phyloP scores from a whole-genome alignment of 2,797 vertebrate species.

The Arrhamphus sclerolepis region DNA sequence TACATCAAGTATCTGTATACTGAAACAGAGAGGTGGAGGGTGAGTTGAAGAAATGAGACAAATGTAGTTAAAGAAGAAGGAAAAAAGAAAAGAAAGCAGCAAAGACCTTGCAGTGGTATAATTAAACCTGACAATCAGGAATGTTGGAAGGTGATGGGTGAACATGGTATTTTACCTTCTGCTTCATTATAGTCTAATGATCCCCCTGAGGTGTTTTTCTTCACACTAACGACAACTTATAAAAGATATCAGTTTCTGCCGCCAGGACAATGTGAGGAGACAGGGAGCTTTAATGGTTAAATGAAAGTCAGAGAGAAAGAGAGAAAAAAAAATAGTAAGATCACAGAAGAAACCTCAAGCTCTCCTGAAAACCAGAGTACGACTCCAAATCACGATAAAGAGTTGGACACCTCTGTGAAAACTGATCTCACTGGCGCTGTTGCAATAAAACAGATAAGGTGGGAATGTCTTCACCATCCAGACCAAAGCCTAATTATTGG shows the following conservation, averaged over 20 bases:
- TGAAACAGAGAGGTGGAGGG: constrained; percentile 35
- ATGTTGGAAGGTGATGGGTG: constrained; percentile 53
- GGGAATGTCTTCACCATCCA: too few species aligned
- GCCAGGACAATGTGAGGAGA: constrained; percentile 36
- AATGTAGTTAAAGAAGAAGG: constrained; percentile 32
- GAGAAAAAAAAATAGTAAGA: constrained; percentile 31
- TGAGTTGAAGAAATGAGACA: constrained; percentile 48
- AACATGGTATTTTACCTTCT: constrained; percentile 75
- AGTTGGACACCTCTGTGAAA: background rate
- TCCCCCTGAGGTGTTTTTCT: constrained; percentile 63
- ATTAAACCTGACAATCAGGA: constrained; percentile 79
- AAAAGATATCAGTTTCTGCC: constrained; percentile 66
- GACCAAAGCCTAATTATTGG: too few species aligned
- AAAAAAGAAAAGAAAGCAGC: constrained; percentile 14
- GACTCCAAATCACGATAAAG: constrained; percentile 28
- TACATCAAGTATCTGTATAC: constrained; percentile 61
- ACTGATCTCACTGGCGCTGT: background rate
- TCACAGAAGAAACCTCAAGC: constrained; percentile 43
- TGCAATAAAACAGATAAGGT: too few species aligned
- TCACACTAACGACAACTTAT: constrained; percentile 73
- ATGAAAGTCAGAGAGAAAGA: constrained; percentile 39
- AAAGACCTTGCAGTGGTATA: constrained; percentile 50
- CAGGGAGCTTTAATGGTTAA: constrained; percentile 31
- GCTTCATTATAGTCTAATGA: constrained; percentile 76
- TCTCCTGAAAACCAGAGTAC: constrained; percentile 20